Evolutionary conservation across 53 echinoderm and acorn worm genomes (phyloP).

Genomic region (Astropecten irregularis): DNA sequence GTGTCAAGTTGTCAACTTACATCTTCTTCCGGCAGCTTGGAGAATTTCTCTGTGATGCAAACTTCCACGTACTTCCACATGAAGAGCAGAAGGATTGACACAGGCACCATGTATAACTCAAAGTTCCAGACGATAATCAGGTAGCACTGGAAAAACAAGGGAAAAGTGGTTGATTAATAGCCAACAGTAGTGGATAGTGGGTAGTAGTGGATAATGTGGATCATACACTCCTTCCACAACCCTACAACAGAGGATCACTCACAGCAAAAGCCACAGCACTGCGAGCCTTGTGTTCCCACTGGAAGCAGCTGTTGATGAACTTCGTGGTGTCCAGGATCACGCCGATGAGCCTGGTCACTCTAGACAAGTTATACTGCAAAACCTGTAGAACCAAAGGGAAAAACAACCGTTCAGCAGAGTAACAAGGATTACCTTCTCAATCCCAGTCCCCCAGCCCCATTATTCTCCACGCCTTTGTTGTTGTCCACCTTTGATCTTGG

Average conservation of each 20-base stretch:
- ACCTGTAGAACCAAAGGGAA: conserved; percentile 75
- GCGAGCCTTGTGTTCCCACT: conserved; percentile 95
- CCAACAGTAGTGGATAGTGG: no score
- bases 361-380: conserved; percentile 83
- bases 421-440: no score
- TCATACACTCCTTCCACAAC: no score
- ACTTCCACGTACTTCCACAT: conserved; percentile 89
- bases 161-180: no score
- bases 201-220: no score
- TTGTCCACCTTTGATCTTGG: no score
- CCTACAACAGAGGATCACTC: no score
- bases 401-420: no score
- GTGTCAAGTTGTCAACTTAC: conserved; percentile 62
- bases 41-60: conserved; percentile 78
- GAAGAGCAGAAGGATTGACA: conserved; percentile 81
- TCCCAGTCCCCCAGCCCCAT: no score
- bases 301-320: conserved; percentile 98
- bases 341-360: conserved; percentile 79
- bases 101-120: conserved; percentile 97
- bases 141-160: conserved; percentile 63
- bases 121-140: conserved; percentile 97
- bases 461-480: no score
- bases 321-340: conserved; percentile 77
- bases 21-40: conserved; percentile 86
- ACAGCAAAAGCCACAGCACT: conserved; percentile 91